These are phyloP conservation scores for Apis laboriosa DNA, from an alignment of 1,140 invertebrate species.

Conservation along the genomic window DNA sequence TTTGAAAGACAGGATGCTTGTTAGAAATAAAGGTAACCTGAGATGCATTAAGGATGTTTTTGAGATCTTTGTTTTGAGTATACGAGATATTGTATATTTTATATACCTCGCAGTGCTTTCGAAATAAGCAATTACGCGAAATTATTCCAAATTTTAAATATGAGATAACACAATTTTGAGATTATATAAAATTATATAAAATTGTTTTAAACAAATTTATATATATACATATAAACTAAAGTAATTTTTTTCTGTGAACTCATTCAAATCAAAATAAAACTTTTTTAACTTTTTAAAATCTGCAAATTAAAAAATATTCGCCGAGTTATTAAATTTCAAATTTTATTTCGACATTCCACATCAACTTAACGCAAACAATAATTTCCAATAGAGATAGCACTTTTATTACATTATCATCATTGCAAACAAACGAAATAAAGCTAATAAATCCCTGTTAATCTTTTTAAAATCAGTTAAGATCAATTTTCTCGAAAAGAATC, in stretches of 20 bases:
- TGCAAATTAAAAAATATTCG: too few relatives aligned
- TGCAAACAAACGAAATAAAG: background rate
- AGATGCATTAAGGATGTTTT: background rate
- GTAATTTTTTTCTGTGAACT: too few relatives aligned
- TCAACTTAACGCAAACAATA: too few relatives aligned
- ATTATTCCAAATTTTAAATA: background rate
- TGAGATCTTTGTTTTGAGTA: slow-evolving; percentile 1
- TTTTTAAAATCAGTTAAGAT: background rate
- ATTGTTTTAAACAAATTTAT: too few relatives aligned
- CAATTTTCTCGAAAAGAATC: background rate
- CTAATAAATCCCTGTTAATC: background rate
- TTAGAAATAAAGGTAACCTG: background rate
- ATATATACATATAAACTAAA: too few relatives aligned
- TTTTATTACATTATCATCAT: too few relatives aligned
- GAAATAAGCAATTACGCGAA: background rate
- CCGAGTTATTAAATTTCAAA: too few relatives aligned
- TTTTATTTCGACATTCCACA: too few relatives aligned
- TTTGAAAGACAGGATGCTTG: background rate
- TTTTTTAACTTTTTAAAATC: too few relatives aligned
- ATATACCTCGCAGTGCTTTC: background rate
- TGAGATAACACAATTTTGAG: background rate
- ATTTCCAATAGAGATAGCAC: too few relatives aligned
- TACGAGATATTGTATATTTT: background rate
- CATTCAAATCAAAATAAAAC: too few relatives aligned
- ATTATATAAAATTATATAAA: background rate